Percentiles rank a stretch among this genome's conserved stretches.
Evolutionary conservation across 2,797 vertebrate species (phyloP).

Genomic region (Clarias fuscus): DNA sequence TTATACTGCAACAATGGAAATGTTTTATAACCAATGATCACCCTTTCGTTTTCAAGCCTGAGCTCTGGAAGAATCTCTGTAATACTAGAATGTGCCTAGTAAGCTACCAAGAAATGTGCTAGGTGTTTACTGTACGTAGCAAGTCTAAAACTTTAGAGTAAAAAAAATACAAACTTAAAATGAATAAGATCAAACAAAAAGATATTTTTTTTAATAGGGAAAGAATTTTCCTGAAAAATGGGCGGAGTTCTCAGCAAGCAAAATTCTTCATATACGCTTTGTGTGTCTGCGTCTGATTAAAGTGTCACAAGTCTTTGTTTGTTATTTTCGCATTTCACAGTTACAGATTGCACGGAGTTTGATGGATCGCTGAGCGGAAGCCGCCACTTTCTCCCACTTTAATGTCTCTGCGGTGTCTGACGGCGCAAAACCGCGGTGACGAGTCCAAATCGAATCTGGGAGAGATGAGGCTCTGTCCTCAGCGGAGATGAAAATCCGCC

Average conservation of each 20-base stretch:
- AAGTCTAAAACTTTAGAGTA: neutral
- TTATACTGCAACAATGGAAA: neutral
- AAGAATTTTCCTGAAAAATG: neutral
- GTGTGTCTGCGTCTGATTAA: neutral
- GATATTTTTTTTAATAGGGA: neutral
- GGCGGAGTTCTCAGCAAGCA: neutral
- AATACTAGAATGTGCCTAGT: neutral
- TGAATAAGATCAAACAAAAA: neutral
- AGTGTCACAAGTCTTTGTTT: slow-evolving; percentile 14
- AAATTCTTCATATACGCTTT: neutral
- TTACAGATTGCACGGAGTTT: slow-evolving; percentile 23
- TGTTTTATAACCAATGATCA: neutral
- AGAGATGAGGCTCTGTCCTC: slow-evolving; percentile 31
- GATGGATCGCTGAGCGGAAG: slow-evolving; percentile 15
- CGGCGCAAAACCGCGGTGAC: slow-evolving; percentile 1
- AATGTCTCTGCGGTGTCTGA: slow-evolving; percentile 28
- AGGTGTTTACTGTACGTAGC: neutral
- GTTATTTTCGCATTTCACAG: slow-evolving; percentile 26
- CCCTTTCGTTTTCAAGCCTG: neutral
- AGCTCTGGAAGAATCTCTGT: neutral
- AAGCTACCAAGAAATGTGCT: neutral
- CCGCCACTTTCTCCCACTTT: slow-evolving; percentile 24
- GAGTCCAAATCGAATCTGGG: slow-evolving; percentile 41
- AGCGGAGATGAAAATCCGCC: slow-evolving; percentile 26
- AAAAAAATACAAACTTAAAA: neutral